Conservation (phyloP, 2,888 invertebrate species). For the Physocephala rufipes region DNA sequence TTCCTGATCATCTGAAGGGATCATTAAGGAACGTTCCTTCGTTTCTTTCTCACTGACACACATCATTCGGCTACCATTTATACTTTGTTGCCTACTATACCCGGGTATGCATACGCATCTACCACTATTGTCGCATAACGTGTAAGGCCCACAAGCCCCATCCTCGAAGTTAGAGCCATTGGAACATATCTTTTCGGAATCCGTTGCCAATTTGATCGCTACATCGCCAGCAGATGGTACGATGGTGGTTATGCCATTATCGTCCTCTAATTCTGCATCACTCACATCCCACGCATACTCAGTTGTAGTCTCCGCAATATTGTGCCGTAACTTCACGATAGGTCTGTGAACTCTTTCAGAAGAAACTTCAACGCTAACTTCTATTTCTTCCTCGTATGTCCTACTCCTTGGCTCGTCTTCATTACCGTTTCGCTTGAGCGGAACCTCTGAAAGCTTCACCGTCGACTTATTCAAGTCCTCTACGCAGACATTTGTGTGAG, state of each 20-base stretch:
- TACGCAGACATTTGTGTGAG: conserved; percentile 50
- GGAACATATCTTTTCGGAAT: not conserved
- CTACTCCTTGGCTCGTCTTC: not conserved
- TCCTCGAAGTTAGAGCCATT: not conserved
- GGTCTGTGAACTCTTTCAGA: not conserved
- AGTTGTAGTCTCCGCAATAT: not conserved
- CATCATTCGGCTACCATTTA: not conserved
- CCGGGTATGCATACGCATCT: conserved; percentile 21
- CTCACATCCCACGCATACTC: not conserved
- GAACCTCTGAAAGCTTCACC: not conserved
- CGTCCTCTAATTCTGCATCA: not conserved
- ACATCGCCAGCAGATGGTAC: not conserved
- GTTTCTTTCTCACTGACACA: not conserved
- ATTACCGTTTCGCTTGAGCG: not conserved
- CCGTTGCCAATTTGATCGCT: not conserved
- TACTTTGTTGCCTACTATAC: not conserved
- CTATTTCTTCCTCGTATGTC: not conserved
- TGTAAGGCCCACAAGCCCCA: conserved; percentile 17
- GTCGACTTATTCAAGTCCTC: not conserved
- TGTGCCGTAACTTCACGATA: not conserved
- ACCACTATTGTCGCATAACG: not conserved
- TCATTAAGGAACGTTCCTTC: not conserved
- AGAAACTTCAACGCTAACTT: not conserved
- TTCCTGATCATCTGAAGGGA: not conserved
- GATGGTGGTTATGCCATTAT: not conserved